Conservation (phyloP, 2,797 vertebrate genomes). For the Hipposideros larvatus region DNA sequence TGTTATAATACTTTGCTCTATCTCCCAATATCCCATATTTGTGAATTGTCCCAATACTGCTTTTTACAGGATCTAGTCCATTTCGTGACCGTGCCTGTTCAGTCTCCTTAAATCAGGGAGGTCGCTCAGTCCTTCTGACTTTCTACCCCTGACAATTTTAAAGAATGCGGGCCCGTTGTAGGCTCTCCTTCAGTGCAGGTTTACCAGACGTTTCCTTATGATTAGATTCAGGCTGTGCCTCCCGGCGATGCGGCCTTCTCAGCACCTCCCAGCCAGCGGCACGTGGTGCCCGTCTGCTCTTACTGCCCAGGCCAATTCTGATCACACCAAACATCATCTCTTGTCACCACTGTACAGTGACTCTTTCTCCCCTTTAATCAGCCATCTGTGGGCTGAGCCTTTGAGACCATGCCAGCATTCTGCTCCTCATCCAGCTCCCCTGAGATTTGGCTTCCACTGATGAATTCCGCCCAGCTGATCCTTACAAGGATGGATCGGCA, state of each 20-base stretch:
- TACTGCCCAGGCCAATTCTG: background rate
- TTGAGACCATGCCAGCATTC: rapidly evolving
- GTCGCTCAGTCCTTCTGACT: background rate
- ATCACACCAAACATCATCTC: background rate
- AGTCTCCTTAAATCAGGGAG: background rate
- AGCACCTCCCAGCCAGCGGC: background rate
- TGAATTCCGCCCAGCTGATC: no score
- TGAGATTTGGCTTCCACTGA: rapidly evolving
- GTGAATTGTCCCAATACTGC: rapidly evolving
- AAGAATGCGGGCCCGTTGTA: background rate
- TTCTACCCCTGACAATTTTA: background rate
- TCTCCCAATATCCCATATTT: background rate
- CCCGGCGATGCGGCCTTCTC: rapidly evolving
- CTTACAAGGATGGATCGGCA: rapidly evolving
- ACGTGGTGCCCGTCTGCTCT: rapidly evolving
- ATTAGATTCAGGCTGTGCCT: background rate
- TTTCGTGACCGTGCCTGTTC: rapidly evolving
- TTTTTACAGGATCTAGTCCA: no score
- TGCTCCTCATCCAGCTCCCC: background rate
- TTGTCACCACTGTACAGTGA: background rate
- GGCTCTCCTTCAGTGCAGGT: rapidly evolving
- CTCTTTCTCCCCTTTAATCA: background rate
- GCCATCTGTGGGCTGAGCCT: background rate
- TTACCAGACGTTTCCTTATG: background rate
- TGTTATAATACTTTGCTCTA: background rate